Percentiles rank a stretch among this genome's conserved stretches.
Conservation (phyloP, 2,888 invertebrate genomes). For the Emmelina monodactyla region DNA sequence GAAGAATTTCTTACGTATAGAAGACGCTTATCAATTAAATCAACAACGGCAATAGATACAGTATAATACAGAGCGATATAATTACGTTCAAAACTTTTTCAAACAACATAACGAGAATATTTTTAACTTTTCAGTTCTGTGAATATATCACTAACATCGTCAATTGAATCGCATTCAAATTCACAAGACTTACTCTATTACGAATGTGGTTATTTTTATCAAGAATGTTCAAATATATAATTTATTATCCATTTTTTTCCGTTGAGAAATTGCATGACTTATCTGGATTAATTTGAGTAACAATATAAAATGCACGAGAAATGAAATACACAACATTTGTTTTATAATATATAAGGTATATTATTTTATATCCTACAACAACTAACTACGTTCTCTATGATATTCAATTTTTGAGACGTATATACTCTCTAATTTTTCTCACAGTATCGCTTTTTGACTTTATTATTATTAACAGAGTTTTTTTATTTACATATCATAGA, state of each 20-base stretch:
- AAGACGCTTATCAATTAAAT: conserved; percentile 57
- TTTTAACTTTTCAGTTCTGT: conserved; percentile 65
- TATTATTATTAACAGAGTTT: conserved; percentile 47
- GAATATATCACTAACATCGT: conserved; percentile 60
- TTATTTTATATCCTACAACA: conserved; percentile 43
- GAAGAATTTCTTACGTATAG: conserved; percentile 24
- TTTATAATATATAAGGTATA: conserved; percentile 23
- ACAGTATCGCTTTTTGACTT: conserved; percentile 66
- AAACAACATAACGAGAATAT: conserved; percentile 63
- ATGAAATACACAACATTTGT: conserved; percentile 36
- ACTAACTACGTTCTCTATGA: conserved; percentile 56
- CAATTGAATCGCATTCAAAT: conserved; percentile 30
- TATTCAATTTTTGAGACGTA: conserved; percentile 51
- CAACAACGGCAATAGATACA: conserved; percentile 55
- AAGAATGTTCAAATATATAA: conserved; percentile 4
- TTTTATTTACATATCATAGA: conserved; percentile 39
- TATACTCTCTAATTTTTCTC: conserved; percentile 61
- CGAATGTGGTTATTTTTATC: conserved; percentile 9
- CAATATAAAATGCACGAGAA: too few species aligned
- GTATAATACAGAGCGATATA: conserved; percentile 44
- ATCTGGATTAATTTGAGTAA: too few species aligned
- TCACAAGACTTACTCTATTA: conserved; percentile 4
- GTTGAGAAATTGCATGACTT: too few species aligned
- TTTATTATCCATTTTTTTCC: too few species aligned
- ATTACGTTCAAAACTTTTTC: conserved; percentile 44